These are phyloP conservation scores for Sepiola atlantica DNA, from an alignment of 2,888 invertebrate species.

Conservation along the genomic window DNA sequence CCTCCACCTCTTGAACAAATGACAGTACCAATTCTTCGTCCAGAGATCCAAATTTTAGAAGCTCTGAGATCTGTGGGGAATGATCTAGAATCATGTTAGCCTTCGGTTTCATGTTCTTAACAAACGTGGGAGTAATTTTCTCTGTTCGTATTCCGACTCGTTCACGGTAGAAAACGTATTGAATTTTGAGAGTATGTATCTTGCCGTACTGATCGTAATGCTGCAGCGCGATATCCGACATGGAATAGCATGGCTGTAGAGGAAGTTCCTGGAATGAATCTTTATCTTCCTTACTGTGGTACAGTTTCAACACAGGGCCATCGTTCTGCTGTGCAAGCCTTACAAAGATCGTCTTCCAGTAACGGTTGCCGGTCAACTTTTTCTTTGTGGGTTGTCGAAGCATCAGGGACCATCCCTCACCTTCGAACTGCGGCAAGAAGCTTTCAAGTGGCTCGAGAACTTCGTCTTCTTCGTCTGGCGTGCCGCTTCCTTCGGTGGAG, in stretches of 20 bases:
- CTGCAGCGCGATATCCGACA: constrained; percentile 85
- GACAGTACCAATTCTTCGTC: constrained; percentile 91
- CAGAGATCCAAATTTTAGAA: constrained; percentile 95
- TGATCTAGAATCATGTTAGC: constrained; percentile 85
- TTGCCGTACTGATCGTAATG: constrained; percentile 99
- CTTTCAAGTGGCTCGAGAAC: constrained; percentile 81
- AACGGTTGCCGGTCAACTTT: constrained; percentile 78
- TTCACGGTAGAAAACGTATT: constrained; percentile 98
- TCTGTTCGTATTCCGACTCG: constrained; percentile 83
- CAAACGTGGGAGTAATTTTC: constrained; percentile 72
- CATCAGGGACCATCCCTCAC: constrained; percentile 97
- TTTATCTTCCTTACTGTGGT: constrained; percentile 87
- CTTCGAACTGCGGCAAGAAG: constrained; percentile 87
- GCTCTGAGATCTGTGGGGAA: constrained; percentile 93
- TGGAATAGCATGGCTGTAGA: constrained; percentile 93
- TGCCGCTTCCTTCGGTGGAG: constrained; percentile 63
- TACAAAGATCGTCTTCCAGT: constrained; percentile 98
- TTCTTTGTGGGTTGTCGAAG: constrained; percentile 82
- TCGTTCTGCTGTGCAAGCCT: constrained; percentile 86
- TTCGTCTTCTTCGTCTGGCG: constrained; percentile 63
- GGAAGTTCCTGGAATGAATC: constrained; percentile 96
- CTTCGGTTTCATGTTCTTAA: constrained; percentile 70
- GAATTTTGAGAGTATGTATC: constrained; percentile 97
- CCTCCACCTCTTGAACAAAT: constrained; percentile 93
- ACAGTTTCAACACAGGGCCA: constrained; percentile 84